phyloP scores from a whole-genome alignment of 2,797 vertebrate genomes.

The Anguilla obscura region DNA sequence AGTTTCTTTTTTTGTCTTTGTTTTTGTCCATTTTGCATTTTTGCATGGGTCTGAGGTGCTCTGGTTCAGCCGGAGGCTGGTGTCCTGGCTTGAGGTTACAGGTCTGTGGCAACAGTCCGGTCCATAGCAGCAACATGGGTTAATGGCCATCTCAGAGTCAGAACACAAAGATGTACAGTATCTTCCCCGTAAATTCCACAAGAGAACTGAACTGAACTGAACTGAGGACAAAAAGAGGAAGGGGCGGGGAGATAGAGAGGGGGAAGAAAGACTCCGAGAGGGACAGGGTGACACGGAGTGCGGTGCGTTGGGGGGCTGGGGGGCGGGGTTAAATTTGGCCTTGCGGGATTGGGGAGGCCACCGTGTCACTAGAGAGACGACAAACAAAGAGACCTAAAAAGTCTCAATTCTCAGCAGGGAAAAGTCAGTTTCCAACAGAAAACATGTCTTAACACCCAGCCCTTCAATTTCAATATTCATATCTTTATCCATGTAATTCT shows the following conservation, averaged over 20 bases:
- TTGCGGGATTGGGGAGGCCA: not conserved
- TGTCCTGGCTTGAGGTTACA: slow-evolving; percentile 73
- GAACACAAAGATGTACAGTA: slow-evolving; percentile 15
- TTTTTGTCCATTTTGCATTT: slow-evolving; percentile 39
- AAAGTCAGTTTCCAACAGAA: slow-evolving; percentile 32
- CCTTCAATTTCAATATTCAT: slow-evolving; percentile 36
- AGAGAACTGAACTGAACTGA: slow-evolving; percentile 9
- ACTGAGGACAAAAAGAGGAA: slow-evolving; percentile 25
- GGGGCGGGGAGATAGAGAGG: slow-evolving; percentile 20
- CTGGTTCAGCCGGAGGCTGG: slow-evolving; percentile 62
- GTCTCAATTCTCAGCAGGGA: not conserved
- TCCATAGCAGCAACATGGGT: slow-evolving; percentile 77
- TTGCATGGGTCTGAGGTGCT: slow-evolving; percentile 55
- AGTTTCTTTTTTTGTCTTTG: slow-evolving; percentile 31
- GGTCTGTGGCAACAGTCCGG: slow-evolving; percentile 77
- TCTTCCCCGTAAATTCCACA: slow-evolving; percentile 25
- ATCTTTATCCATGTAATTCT: slow-evolving; percentile 39
- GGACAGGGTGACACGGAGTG: slow-evolving; percentile 12
- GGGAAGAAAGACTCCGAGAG: slow-evolving; percentile 3
- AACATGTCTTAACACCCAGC: slow-evolving; percentile 38
- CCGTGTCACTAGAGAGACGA: slow-evolving; percentile 6
- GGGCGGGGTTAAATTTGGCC: slow-evolving; percentile 5
- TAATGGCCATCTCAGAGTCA: slow-evolving; percentile 47
- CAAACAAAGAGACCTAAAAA: not conserved
- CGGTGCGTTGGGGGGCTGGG: not conserved